Conservation (phyloP, 1,140 invertebrate genomes). For the Galendromus occidentalis region DNA sequence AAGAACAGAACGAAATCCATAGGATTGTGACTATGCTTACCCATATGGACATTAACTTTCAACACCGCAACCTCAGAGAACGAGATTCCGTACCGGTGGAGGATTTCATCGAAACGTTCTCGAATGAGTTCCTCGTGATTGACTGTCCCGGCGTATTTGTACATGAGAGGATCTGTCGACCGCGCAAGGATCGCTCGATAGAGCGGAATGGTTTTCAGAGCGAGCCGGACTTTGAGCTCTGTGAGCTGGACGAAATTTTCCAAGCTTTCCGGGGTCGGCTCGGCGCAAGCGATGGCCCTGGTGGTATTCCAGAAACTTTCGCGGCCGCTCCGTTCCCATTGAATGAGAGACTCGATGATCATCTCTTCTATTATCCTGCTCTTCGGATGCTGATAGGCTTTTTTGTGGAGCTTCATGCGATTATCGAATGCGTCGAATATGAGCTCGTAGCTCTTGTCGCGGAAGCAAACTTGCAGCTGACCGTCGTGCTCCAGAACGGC, state of each 20-base stretch:
- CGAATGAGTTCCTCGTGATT: not conserved
- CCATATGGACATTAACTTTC: not conserved
- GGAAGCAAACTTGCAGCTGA: constrained; percentile 28
- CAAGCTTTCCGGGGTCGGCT: not conserved
- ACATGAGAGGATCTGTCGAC: not conserved
- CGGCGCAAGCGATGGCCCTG: not conserved
- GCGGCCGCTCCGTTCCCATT: not conserved
- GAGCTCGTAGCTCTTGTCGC: constrained; percentile 29
- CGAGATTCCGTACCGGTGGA: not conserved
- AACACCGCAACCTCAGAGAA: not conserved
- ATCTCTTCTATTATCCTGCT: constrained; percentile 30
- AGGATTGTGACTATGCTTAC: not conserved
- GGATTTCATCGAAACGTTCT: not conserved
- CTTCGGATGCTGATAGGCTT: constrained; percentile 34
- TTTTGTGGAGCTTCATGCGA: constrained; percentile 29
- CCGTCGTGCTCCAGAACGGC: constrained; percentile 25
- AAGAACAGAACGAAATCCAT: not conserved
- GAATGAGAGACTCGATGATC: constrained; percentile 16
- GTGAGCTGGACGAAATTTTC: not conserved
- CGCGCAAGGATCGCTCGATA: not conserved
- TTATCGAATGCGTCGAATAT: constrained; percentile 32
- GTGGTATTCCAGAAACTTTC: not conserved
- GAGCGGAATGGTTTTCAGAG: not conserved
- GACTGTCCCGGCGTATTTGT: not conserved
- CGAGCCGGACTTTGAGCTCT: not conserved